phyloP scores from a whole-genome alignment of 2,888 invertebrate genomes.

The Leistus spinibarbis region DNA sequence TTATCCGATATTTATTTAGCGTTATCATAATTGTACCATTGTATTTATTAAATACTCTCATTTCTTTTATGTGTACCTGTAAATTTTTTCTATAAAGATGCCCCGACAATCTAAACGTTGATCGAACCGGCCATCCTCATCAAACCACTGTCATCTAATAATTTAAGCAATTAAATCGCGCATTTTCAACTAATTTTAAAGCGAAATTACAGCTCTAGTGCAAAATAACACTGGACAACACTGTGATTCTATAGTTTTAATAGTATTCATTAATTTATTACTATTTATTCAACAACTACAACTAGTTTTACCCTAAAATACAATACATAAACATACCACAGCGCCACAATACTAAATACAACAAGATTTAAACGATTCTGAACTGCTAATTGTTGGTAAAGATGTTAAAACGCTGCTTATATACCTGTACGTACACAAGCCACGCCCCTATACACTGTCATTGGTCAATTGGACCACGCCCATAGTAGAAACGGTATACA shows the following conservation, averaged over 20 bases:
- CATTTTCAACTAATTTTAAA: background rate
- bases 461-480: too few relatives aligned
- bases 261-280: background rate
- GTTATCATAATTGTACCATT: background rate
- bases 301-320: background rate
- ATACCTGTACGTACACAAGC: too few relatives aligned
- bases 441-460: too few relatives aligned
- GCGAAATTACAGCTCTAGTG: background rate
- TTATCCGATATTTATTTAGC: slow-evolving; percentile 1
- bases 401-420: too few relatives aligned
- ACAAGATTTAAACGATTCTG: background rate
- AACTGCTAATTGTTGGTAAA: too few relatives aligned
- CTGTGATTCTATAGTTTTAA: background rate
- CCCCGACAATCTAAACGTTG: background rate
- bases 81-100: background rate
- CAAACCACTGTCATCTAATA: background rate
- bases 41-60: background rate
- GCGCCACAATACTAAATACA: background rate
- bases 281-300: background rate
- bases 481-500: too few relatives aligned
- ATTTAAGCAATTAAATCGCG: background rate
- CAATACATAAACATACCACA: background rate
- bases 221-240: background rate
- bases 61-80: background rate
- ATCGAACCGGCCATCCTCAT: background rate